Conservation (phyloP, 30 jellyfish, hydroid and myxozoan genomes). For the Chrysaora quinquecirrha region DNA sequence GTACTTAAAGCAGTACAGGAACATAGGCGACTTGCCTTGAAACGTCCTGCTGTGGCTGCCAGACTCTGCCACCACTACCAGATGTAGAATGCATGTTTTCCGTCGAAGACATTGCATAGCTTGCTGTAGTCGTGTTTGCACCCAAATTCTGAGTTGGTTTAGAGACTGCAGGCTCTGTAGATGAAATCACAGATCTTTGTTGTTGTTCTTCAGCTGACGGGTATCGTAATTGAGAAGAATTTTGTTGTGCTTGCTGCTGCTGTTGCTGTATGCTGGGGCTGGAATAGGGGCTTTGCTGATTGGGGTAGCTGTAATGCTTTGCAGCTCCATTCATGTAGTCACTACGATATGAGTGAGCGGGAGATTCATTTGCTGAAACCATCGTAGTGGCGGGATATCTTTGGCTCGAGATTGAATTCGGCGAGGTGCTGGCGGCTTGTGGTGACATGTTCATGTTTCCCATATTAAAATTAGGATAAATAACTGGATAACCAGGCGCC, state of each 20-base stretch:
- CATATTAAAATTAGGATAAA: constrained; percentile 86
- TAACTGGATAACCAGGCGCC: constrained; percentile 94
- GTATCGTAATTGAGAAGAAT: constrained; percentile 66
- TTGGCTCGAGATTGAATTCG: constrained; percentile 78
- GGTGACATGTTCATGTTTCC: constrained; percentile 74
- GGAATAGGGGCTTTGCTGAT: constrained; percentile 77
- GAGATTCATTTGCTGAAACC: constrained; percentile 62
- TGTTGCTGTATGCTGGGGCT: constrained; percentile 73
- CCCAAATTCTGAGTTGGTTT: constrained; percentile 54
- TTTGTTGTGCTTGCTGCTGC: constrained; percentile 45
- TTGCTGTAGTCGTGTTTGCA: constrained; percentile 59
- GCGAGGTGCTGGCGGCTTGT: constrained; percentile 76
- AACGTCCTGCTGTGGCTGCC: constrained; percentile 93
- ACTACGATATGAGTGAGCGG: constrained; percentile 76
- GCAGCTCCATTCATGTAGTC: constrained; percentile 86
- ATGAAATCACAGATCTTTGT: constrained; percentile 67
- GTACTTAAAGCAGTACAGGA: constrained; percentile 67
- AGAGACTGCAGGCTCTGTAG: constrained; percentile 59
- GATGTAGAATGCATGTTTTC: constrained; percentile 84
- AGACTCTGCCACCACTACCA: constrained; percentile 69
- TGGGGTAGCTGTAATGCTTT: constrained; percentile 76
- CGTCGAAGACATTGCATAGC: constrained; percentile 61
- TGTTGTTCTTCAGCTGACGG: constrained; percentile 67
- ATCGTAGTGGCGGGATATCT: constrained; percentile 63
- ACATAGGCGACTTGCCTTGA: constrained; percentile 93